Percentiles rank a stretch among this genome's conserved stretches.
Evolutionary conservation across 92 coral and sea anemone species (phyloP).

Genomic region (Phenganax subtilis): DNA sequence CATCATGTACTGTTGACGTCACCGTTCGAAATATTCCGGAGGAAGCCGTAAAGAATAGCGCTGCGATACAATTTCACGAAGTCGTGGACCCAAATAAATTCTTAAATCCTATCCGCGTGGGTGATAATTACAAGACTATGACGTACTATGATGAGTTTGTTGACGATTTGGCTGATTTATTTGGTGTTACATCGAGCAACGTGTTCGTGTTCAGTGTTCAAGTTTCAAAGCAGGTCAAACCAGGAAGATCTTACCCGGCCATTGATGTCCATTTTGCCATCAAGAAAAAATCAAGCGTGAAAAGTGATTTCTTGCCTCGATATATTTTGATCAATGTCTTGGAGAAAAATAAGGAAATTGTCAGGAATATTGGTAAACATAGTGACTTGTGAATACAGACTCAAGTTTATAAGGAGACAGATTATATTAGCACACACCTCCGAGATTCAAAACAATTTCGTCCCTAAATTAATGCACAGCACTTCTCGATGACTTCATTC

Average conservation of each 20-base stretch:
- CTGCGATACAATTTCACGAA: slow-evolving; percentile 59
- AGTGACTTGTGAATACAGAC: background rate
- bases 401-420: too few species aligned
- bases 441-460: too few species aligned
- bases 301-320: slow-evolving; percentile 14
- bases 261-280: slow-evolving; percentile 59
- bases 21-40: slow-evolving; percentile 49
- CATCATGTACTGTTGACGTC: slow-evolving; percentile 39
- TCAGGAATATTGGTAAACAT: slow-evolving; percentile 9
- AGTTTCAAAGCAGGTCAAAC: slow-evolving; percentile 39
- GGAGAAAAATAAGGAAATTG: slow-evolving; percentile 1
- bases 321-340: slow-evolving; percentile 7
- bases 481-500: background rate
- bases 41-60: slow-evolving; percentile 57
- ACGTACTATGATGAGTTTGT: slow-evolving; percentile 52
- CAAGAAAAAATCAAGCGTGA: slow-evolving; percentile 39
- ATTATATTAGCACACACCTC: too few species aligned
- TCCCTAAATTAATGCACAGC: background rate
- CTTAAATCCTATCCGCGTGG: slow-evolving; percentile 26
- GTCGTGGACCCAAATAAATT: slow-evolving; percentile 53
- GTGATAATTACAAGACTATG: background rate
- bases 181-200: slow-evolving; percentile 35
- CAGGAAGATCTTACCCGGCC: slow-evolving; percentile 33
- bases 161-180: slow-evolving; percentile 33
- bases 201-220: slow-evolving; percentile 76